Base-by-base conservation (phyloP, 64 coral and sea anemone genomes). In the Dendronephthya gigantea region DNA sequence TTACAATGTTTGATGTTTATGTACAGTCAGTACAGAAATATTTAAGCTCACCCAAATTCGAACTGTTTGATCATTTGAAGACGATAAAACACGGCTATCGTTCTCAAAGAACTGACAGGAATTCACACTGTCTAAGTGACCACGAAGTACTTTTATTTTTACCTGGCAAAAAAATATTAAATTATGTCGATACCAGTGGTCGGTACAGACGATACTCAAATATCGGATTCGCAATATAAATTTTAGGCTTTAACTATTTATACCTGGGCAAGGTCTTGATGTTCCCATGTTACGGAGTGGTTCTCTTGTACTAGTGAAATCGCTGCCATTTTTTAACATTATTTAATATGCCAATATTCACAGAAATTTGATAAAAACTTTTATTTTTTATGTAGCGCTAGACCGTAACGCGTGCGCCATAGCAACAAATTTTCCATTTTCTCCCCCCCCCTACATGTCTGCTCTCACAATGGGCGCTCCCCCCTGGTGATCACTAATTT, bases 261-360 rank as follows among this genome's bases (percentile, higher is more conserved):
- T n/a, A 97, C 94, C 94, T 93, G 91, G 75, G 94, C 94, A 11
- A 97, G 86, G 10, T 92, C 92, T 84, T 97, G 89, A 23, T 97
- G 94, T 22, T 89, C 94, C 94, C 94, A 97, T 9, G 91, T 93
- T 37, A 91, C 94, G 35, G 72, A 79, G 25, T 39, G 72, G 37
- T 34, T 79, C 25, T 39, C 36, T 9, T 79, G 32, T 9, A 34
- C 32, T 33, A 33, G 72, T 36, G 29, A 36, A 28, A 39, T 79
- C 3, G 19, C 30, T 34, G 29, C 2, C 72, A 79, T 34, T 19
- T 19, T 79, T 33, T 15, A 30, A 0, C n/a, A 79, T 79, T 79
- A 79, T 23, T 62, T 62, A 7, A 22, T n/a, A n/a, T 62, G 3
- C 19, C 8, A 22, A 22, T 62, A 5, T 17, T 62, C 36, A 34